Evolutionary conservation across 2,797 vertebrate genomes (phyloP).

Genomic region (Hemitrygon akajei): DNA sequence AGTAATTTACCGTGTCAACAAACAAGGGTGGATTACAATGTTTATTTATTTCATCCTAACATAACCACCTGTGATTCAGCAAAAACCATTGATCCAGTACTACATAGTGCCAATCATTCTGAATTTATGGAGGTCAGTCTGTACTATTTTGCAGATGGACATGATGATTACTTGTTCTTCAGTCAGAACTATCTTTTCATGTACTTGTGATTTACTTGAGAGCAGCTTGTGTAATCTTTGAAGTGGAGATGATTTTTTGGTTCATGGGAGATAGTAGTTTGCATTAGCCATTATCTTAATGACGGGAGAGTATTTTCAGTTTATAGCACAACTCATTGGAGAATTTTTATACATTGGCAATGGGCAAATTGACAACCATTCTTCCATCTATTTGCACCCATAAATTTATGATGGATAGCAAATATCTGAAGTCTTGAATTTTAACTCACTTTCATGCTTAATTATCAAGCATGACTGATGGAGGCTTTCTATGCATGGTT

Average conservation of each 20-base stretch:
- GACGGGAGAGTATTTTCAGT: neutral
- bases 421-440: neutral
- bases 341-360: neutral
- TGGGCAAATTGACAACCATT: too few species aligned
- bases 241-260: neutral
- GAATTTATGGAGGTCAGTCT: too few species aligned
- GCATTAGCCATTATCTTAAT: neutral
- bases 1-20: too few species aligned
- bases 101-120: too few species aligned
- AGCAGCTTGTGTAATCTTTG: neutral
- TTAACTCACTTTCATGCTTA: neutral
- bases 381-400: neutral
- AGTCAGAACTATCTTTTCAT: neutral
- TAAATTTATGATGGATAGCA: neutral
- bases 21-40: too few species aligned
- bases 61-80: too few species aligned
- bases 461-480: neutral
- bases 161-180: neutral
- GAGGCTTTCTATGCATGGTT: neutral
- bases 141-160: neutral
- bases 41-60: too few species aligned
- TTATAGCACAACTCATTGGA: neutral
- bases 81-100: too few species aligned
- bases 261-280: neutral
- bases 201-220: neutral